Conservation (phyloP, 2,113 vertebrate genomes). For the Camelus dromedarius region DNA sequence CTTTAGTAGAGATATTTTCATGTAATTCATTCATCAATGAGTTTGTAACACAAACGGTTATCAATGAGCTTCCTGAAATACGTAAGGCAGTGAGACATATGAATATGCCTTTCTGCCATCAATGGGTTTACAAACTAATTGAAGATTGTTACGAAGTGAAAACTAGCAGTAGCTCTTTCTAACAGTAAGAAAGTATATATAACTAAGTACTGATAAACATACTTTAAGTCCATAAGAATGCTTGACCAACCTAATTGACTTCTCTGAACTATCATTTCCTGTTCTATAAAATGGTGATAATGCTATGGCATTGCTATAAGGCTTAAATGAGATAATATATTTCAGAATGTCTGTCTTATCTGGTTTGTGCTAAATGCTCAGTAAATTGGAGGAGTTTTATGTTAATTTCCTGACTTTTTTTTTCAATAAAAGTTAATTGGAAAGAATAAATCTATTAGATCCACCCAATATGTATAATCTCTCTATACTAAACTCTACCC, state of each 20-base stretch:
- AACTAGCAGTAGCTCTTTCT: neutral
- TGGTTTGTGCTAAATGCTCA: neutral
- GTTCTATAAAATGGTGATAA: neutral
- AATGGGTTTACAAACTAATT: neutral
- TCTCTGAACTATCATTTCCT: neutral
- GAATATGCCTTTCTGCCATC: neutral
- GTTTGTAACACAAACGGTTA: neutral
- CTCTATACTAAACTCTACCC: neutral
- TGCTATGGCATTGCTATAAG: neutral
- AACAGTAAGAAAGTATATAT: neutral
- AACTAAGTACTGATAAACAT: neutral
- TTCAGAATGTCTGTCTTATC: neutral
- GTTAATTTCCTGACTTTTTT: neutral
- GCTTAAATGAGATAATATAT: neutral
- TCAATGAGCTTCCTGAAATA: neutral
- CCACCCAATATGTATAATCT: neutral
- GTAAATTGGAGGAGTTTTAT: neutral
- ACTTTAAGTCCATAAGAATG: neutral
- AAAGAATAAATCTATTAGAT: neutral
- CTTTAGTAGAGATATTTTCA: neutral
- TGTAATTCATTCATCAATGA: slow-evolving; percentile 27
- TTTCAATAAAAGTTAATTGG: neutral
- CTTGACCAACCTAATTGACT: neutral
- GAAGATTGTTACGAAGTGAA: neutral
- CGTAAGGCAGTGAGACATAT: neutral